phyloP scores from a whole-genome alignment of 2,888 invertebrate species.

The Tachina grossa region DNA sequence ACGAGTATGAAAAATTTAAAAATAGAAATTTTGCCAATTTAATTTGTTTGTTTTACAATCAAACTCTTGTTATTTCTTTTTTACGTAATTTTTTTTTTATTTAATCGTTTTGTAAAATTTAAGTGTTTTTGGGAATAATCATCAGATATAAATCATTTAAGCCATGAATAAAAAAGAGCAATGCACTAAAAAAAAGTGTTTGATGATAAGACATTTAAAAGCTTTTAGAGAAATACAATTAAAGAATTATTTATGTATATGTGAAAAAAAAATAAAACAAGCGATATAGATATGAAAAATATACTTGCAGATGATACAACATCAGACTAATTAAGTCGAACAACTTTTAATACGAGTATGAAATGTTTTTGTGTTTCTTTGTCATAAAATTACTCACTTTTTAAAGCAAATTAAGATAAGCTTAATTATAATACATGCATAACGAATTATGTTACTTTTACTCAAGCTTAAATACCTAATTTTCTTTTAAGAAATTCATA shows the following conservation, averaged over 20 bases:
- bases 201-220: slow-evolving; percentile 33
- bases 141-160: slow-evolving; percentile 25
- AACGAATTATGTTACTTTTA: background rate
- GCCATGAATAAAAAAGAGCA: slow-evolving; percentile 11
- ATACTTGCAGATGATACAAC: background rate
- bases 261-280: background rate
- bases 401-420: background rate
- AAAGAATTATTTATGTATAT: slow-evolving; percentile 8
- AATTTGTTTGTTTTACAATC: slow-evolving; percentile 40
- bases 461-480: background rate
- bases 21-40: slow-evolving; percentile 29
- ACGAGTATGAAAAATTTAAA: background rate
- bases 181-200: background rate
- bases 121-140: slow-evolving; percentile 20
- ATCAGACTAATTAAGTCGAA: background rate
- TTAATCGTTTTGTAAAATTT: slow-evolving; percentile 10
- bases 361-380: background rate
- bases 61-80: background rate
- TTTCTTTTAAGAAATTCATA: too few species aligned
- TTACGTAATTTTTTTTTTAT: background rate
- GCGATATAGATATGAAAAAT: background rate
- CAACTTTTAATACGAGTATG: slow-evolving; percentile 12
- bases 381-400: background rate
- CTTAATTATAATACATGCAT: background rate
- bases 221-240: background rate